Conservation (phyloP, 2,888 invertebrate genomes). For the Eilema caniola region DNA sequence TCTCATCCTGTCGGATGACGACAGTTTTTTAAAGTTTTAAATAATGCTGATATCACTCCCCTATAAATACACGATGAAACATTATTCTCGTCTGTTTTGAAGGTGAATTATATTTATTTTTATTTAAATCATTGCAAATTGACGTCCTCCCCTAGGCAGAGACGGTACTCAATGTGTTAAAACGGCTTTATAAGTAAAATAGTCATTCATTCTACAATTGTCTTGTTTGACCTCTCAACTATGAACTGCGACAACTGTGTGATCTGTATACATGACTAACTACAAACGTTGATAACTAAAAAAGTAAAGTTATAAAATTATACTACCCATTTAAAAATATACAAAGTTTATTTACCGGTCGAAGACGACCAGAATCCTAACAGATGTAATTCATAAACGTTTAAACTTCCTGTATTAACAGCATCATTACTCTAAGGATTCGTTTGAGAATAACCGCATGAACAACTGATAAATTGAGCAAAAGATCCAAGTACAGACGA, state of each 20-base stretch:
- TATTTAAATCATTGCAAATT: neutral
- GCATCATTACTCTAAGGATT: neutral
- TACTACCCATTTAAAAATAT: neutral
- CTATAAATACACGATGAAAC: neutral
- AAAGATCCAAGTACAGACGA: slow-evolving; percentile 5
- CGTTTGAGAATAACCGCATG: slow-evolving; percentile 6
- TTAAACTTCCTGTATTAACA: neutral
- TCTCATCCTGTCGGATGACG: neutral
- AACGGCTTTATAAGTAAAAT: too few species aligned
- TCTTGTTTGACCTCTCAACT: too few species aligned
- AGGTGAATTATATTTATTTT: neutral
- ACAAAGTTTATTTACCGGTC: neutral
- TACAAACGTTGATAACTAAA: too few species aligned
- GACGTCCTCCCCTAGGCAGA: too few species aligned
- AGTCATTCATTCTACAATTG: too few species aligned
- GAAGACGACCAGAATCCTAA: neutral
- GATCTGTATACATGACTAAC: too few species aligned
- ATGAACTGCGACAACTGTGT: too few species aligned
- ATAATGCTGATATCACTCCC: neutral
- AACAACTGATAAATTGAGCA: slow-evolving; percentile 14
- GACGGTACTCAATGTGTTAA: too few species aligned
- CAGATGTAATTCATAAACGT: slow-evolving; percentile 4
- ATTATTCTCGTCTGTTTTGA: neutral
- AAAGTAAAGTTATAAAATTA: neutral
- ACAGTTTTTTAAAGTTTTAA: neutral